phyloP scores from a whole-genome alignment of 2,113 vertebrate genomes.

The Dromiciops gliroides region DNA sequence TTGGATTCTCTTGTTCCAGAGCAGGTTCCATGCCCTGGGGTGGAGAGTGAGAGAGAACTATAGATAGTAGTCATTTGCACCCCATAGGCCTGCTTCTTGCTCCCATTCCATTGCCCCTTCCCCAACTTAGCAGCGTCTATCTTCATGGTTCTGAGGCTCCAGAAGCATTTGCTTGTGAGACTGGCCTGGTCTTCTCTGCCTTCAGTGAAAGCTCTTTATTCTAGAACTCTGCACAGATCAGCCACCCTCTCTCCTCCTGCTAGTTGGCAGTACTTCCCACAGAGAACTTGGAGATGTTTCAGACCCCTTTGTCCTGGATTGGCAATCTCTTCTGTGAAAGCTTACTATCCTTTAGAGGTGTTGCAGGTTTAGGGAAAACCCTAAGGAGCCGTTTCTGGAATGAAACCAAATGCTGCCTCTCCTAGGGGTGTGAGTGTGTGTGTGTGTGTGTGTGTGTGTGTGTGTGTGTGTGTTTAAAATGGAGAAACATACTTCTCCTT shows the following conservation, averaged over 20 bases:
- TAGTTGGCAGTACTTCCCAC: neutral
- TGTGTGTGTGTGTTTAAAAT: neutral
- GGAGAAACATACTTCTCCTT: neutral
- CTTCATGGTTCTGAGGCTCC: neutral
- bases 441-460: neutral
- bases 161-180: neutral
- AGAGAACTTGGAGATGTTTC: neutral
- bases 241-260: neutral
- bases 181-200: neutral
- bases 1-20: neutral
- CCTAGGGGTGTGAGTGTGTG: neutral
- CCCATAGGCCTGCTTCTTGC: neutral
- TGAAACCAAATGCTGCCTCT: neutral
- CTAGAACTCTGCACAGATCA: neutral
- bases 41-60: neutral
- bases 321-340: neutral
- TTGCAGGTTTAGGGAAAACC: neutral
- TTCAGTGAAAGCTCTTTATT: neutral
- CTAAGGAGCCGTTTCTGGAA: neutral
- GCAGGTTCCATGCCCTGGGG: neutral
- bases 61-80: neutral
- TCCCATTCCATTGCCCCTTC: neutral
- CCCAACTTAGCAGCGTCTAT: neutral
- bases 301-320: neutral
- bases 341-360: neutral